Conservation (phyloP, 2,113 vertebrate genomes). For the Psilopsiagon aurifrons region DNA sequence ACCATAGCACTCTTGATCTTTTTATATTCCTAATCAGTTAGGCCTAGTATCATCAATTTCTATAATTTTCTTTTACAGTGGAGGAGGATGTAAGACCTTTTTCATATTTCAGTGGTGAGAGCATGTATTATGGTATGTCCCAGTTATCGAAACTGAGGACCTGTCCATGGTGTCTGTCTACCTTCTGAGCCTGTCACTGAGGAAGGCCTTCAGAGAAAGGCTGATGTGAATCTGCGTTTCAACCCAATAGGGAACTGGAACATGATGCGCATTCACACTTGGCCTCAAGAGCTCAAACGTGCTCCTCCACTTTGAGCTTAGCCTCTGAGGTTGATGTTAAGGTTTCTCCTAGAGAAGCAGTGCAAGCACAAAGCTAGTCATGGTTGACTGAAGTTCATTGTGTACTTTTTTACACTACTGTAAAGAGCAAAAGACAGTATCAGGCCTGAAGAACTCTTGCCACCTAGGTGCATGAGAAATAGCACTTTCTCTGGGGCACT, state of each 20-base stretch:
- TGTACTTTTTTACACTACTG: neutral
- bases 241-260: neutral
- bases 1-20: neutral
- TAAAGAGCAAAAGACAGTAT: neutral
- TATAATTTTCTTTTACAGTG: neutral
- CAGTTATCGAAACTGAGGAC: neutral
- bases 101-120: neutral
- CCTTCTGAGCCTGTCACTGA: neutral
- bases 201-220: neutral
- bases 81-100: neutral
- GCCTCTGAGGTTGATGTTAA: neutral
- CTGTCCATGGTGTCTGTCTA: neutral
- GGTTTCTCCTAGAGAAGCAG: neutral
- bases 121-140: neutral
- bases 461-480: neutral
- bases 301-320: neutral
- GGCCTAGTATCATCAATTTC: neutral
- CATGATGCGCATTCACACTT: accelerated
- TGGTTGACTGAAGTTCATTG: neutral
- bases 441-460: neutral
- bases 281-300: neutral
- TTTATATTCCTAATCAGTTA: neutral
- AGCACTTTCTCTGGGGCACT: neutral
- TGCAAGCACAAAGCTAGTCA: neutral
- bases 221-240: neutral